Evolutionary conservation across 1,140 invertebrate genomes (phyloP).

Genomic region (Asobara japonica): DNA sequence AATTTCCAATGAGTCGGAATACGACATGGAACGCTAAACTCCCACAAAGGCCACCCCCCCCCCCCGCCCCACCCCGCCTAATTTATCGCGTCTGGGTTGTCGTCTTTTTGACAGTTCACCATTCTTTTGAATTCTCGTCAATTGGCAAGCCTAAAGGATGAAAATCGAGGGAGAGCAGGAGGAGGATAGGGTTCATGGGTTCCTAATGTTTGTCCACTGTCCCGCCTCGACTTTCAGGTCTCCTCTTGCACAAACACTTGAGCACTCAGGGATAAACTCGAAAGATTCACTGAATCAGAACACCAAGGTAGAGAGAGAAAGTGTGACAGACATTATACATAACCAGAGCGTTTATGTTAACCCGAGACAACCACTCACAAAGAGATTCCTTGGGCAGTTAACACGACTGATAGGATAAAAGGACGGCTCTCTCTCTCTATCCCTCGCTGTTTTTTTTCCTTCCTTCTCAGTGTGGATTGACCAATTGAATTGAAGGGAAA

Average conservation of each 20-base stretch:
- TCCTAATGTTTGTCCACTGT: slow-evolving; percentile 40
- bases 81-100: too few relatives aligned
- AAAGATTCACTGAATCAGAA: slow-evolving; percentile 59
- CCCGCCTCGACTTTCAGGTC: not conserved
- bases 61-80: too few relatives aligned
- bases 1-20: slow-evolving; percentile 69
- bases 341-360: slow-evolving; percentile 26
- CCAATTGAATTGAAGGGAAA: slow-evolving; percentile 5
- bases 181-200: slow-evolving; percentile 23
- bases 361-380: slow-evolving; percentile 24
- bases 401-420: slow-evolving; percentile 10
- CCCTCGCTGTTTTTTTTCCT: slow-evolving; percentile 13
- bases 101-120: too few relatives aligned
- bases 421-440: slow-evolving; percentile 19
- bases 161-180: not conserved
- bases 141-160: not conserved
- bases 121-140: slow-evolving; percentile 14
- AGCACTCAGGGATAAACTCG: slow-evolving; percentile 35
- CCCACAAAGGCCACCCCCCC: slow-evolving; percentile 56
- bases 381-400: slow-evolving; percentile 32
- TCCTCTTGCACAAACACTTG: not conserved
- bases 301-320: slow-evolving; percentile 31
- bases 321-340: slow-evolving; percentile 13
- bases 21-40: slow-evolving; percentile 66
- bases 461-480: not conserved